Evolutionary conservation across 2,888 invertebrate genomes (phyloP).

Genomic region (Arenicola marina): DNA sequence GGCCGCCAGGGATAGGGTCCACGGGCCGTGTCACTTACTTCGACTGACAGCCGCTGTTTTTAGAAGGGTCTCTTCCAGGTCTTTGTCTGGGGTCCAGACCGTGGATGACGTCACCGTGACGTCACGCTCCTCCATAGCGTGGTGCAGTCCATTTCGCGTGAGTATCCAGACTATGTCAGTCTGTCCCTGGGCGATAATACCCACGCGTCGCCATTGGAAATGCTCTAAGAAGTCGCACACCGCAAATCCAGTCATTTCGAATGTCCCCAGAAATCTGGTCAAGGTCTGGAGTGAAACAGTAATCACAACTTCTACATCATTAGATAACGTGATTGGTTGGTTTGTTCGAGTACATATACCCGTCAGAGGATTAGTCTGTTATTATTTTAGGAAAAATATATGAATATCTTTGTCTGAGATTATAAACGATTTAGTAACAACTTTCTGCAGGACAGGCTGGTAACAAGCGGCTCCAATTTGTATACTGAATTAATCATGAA

Average conservation of each 20-base stretch:
- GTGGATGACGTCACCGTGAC: slow-evolving; percentile 19
- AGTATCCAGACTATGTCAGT: slow-evolving; percentile 35
- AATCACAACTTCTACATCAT: too few relatives aligned
- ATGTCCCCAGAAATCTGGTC: slow-evolving; percentile 37
- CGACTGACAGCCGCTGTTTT: slow-evolving; percentile 23
- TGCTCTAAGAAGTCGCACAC: slow-evolving; percentile 24
- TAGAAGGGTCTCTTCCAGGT: slow-evolving; percentile 17
- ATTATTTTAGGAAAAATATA: too few relatives aligned
- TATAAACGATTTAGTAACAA: too few relatives aligned
- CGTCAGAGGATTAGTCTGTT: too few relatives aligned
- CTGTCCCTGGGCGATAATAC: slow-evolving; percentile 30
- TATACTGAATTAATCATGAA: too few relatives aligned
- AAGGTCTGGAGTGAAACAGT: slow-evolving; percentile 39
- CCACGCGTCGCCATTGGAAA: slow-evolving; percentile 30
- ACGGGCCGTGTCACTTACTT: too few relatives aligned
- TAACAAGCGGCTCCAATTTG: too few relatives aligned
- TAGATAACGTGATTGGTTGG: too few relatives aligned
- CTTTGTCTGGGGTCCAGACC: background rate
- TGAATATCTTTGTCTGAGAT: too few relatives aligned
- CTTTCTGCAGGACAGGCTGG: too few relatives aligned
- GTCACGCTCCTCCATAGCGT: slow-evolving; percentile 1
- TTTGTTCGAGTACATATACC: too few relatives aligned
- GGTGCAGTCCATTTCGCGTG: slow-evolving; percentile 16
- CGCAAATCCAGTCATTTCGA: slow-evolving; percentile 39
- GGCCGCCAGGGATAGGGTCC: too few relatives aligned